Evolutionary conservation across 2,888 invertebrate species (phyloP), one percentile per base, ranked within the genome.

Genomic region (Alcis repandata): DNA sequence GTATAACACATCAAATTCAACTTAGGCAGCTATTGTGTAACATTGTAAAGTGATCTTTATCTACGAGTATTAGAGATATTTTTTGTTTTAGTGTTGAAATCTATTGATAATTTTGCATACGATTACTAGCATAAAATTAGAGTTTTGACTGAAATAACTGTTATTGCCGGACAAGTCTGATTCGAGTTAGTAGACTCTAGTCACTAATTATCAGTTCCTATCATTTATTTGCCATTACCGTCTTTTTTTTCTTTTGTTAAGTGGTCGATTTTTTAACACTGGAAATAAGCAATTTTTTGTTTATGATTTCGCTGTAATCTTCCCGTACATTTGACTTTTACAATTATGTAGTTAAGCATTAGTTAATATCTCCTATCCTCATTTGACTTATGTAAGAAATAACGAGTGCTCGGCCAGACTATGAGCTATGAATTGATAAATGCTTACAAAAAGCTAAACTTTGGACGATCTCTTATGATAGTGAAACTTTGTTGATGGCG

Each of bases 11-110:
- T 79, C 79, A 79, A 85, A 87, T 82, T 87, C 85, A 82, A 87
- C 80, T 84, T 84, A 80, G 88, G 90, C 91, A 92, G 91, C 90
- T 91, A 91, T 79, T 79, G 77, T 81, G 79, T 82, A 83, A 77
- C 82, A 66, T 73, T 79, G 71, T 69, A 74, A 76, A 56, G 57
- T 68, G 70, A 72, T 72, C 70, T 46, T 22, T n/a, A 13, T 69
- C 71, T 70, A 78, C 70, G 64, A 72, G 72, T 68, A 73, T 73
- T 73, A 74, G 72, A 74, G 72, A 65, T 66, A 53, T 67, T 60
- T 59, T 67, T 70, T 64, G 58, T 63, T 68, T 51, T 4, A 41
- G 57, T 67, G 64, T 70, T 59, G 38, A 46, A 52, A 62, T 64
- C 45, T 52, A 58, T 69, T 32, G 48, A 66, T 63, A 51, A 11